These are phyloP conservation scores for Clivina fossor DNA, from an alignment of 2,888 invertebrate genomes.

Conservation along the genomic window DNA sequence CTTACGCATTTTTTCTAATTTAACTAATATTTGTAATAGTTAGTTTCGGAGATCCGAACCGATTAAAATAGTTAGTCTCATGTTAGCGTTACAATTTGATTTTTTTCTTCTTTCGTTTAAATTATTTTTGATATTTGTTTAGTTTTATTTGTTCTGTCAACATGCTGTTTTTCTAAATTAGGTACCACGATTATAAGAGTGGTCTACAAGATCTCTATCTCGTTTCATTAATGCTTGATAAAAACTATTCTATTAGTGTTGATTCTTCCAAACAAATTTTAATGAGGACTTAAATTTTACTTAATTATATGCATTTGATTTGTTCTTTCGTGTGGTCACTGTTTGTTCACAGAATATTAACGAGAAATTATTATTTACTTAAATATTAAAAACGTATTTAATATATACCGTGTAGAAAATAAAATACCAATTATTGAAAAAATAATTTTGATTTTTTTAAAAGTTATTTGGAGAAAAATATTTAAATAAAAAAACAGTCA, in stretches of 20 bases:
- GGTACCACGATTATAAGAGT: constrained; percentile 22
- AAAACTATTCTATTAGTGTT: constrained; percentile 15
- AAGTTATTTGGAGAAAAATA: too few relatives aligned
- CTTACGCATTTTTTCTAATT: constrained; percentile 21
- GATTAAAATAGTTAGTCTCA: constrained; percentile 14
- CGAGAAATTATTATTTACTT: too few relatives aligned
- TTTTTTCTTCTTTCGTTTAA: constrained; percentile 2
- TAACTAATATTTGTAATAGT: constrained; percentile 21
- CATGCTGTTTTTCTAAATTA: constrained; percentile 25
- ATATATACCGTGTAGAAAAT: too few relatives aligned
- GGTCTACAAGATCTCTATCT: constrained; percentile 25
- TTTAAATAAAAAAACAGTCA: too few relatives aligned
- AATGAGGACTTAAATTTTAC: constrained; percentile 19
- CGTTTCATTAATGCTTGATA: constrained; percentile 22
- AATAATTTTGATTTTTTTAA: too few relatives aligned
- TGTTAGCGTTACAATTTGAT: constrained; percentile 10
- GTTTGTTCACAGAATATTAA: too few relatives aligned
- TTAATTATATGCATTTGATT: too few relatives aligned
- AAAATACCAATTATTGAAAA: too few relatives aligned
- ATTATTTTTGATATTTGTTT: constrained; percentile 17
- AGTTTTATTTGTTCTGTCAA: constrained; percentile 22
- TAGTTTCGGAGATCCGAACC: constrained; percentile 24
- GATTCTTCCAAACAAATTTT: constrained; percentile 20
- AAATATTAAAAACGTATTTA: too few relatives aligned
- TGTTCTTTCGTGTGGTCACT: too few relatives aligned